A percentile compares a stretch with the other conserved stretches of the same genome.
Evolutionary conservation across 1,140 invertebrate genomes (phyloP).

Genomic region (Ceratosolen fusciceps): DNA sequence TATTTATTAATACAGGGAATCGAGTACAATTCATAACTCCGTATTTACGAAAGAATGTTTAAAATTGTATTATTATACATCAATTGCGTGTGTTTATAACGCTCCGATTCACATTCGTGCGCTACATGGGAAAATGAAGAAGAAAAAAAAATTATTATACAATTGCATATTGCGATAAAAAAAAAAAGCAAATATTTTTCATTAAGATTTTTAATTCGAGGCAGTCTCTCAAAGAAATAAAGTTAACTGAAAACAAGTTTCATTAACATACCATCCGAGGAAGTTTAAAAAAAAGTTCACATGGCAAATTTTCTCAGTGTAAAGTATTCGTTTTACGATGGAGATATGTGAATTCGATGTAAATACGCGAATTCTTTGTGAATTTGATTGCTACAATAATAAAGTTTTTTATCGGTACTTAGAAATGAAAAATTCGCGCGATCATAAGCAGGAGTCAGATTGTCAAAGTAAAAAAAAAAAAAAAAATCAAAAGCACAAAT

Average conservation of each 20-base stretch:
- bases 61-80: too few species aligned
- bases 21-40: too few species aligned
- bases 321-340: slow-evolving; percentile 7
- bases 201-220: slow-evolving; percentile 14
- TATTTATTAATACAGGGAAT: too few species aligned
- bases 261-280: slow-evolving; percentile 9
- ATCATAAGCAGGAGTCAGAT: background rate
- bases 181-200: slow-evolving; percentile 7
- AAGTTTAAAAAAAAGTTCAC: slow-evolving; percentile 21
- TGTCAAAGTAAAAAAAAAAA: background rate
- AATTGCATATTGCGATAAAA: background rate
- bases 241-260: slow-evolving; percentile 15
- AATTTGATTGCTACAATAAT: slow-evolving; percentile 8
- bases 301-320: slow-evolving; percentile 16
- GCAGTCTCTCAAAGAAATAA: slow-evolving; percentile 11
- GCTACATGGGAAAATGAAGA: slow-evolving; percentile 9
- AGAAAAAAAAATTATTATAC: too few species aligned
- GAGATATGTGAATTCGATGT: background rate
- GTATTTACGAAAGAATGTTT: too few species aligned
- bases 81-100: too few species aligned
- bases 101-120: too few species aligned
- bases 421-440: background rate
- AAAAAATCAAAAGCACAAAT: background rate
- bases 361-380: background rate
- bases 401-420: slow-evolving; percentile 6